phyloP scores from a whole-genome alignment of 2,797 vertebrate genomes.

The Rachycentron canadum region DNA sequence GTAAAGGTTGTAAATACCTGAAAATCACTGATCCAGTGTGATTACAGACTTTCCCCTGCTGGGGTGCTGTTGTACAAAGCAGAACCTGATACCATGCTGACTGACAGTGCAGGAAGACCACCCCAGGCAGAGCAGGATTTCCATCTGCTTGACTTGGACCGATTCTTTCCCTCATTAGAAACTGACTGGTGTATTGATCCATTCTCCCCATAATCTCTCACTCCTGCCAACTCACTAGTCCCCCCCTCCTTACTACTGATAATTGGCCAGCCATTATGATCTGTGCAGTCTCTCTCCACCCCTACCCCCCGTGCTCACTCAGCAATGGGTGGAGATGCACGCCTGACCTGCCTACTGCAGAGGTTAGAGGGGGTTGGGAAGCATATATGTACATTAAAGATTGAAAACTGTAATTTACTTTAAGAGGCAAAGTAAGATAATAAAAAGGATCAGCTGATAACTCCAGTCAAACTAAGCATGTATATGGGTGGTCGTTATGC shows the following conservation, averaged over 20 bases:
- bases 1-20: conserved; percentile 50
- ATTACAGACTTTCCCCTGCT: conserved; percentile 24
- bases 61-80: conserved; percentile 55
- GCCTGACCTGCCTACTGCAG: conserved; percentile 64
- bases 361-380: not conserved
- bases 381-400: conserved; percentile 35
- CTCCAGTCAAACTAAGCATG: conserved; percentile 22
- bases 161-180: conserved; percentile 85
- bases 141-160: conserved; percentile 85
- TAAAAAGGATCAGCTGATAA: conserved; percentile 52
- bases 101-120: conserved; percentile 63
- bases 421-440: conserved; percentile 40
- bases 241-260: conserved; percentile 78
- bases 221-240: conserved; percentile 59
- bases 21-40: conserved; percentile 1
- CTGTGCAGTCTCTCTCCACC: conserved; percentile 60
- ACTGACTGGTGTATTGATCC: conserved; percentile 86
- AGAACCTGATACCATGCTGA: conserved; percentile 31
- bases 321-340: conserved; percentile 63
- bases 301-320: conserved; percentile 62
- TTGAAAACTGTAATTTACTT: conserved; percentile 43
- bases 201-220: conserved; percentile 73
- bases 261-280: conserved; percentile 82
- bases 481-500: conserved; percentile 31
- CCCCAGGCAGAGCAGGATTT: conserved; percentile 73